Base-by-base conservation (phyloP, 2,888 invertebrate genomes). In the Synanthedon andrenaeformis region DNA sequence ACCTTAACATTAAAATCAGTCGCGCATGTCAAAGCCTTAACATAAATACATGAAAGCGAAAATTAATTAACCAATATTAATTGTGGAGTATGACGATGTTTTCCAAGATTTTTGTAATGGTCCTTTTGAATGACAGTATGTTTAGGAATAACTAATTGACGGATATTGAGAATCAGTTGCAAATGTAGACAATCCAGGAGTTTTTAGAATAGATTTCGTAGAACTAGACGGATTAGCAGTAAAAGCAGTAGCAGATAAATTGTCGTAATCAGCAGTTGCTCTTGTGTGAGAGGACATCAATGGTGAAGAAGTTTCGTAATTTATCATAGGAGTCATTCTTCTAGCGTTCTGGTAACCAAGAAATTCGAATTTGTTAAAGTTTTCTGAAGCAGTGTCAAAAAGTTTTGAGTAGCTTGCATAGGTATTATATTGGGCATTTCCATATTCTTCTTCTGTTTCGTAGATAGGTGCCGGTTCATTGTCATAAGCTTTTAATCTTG, bases 381-480 rank as follows among this genome's bases (percentile, higher is more conserved):
- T 65, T 12, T 64, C 61, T 52, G 59, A 64, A 3, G 54, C 56
- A 13, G 61, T 62, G 35, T 64, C 58, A 19, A 64, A 56, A 12
- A 63, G 59, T 42, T 69, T 68, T 0, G 61, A 57, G 45, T 58
- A 45, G 14, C 13, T 45, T n/a, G 13, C 45, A 19, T 19, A 62
- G 4, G 57, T 58, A 19, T 58, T 52, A 5, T 67, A 59, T 55
- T 62, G 60, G 17, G 55, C 56, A 53, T 63, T 65, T 59, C 65
- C 59, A 23, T 56, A 63, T 52, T 67, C 64, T 53, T 67, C 63
- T 0, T 63, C 66, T 2, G 64, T 57, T 56, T 70, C 65, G 49
- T 71, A 67, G 13, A 65, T 58, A 3, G 69, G 68, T 4, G 64
- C 59, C 28, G 64, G 60, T 19, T 53, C 51, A 8, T 49, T 14